phyloP scores from a whole-genome alignment of 35 echinoderm and acorn worm species.

The Heliocidaris tuberculata region DNA sequence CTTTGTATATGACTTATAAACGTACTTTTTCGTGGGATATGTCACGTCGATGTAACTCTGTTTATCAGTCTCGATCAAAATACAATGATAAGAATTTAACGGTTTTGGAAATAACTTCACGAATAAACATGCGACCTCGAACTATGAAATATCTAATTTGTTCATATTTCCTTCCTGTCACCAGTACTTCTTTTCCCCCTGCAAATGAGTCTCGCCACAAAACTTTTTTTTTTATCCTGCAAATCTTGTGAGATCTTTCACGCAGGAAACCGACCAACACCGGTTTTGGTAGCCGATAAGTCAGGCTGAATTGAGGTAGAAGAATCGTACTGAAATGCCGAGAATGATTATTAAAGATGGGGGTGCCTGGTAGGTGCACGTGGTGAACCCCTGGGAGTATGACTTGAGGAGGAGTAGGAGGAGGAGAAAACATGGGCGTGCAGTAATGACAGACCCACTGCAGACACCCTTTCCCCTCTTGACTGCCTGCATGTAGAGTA shows the following conservation, averaged over 20 bases:
- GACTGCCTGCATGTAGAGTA: no score
- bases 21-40: no score
- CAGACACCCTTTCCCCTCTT: background rate
- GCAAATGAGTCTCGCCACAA: background rate
- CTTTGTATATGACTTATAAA: no score
- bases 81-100: background rate
- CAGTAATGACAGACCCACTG: conserved; percentile 16
- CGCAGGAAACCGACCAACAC: conserved; percentile 34
- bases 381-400: background rate
- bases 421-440: conserved; percentile 9
- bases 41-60: no score
- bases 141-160: conserved; percentile 44
- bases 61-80: background rate
- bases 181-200: background rate
- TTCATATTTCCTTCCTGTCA: conserved; percentile 21
- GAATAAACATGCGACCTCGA: background rate
- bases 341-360: background rate
- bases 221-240: background rate
- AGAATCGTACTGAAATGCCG: background rate
- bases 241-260: background rate
- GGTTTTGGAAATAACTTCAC: background rate
- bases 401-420: background rate
- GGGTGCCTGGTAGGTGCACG: background rate
- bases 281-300: conserved; percentile 50
- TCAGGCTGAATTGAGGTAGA: conserved; percentile 25